Evolutionary conservation across 2,888 invertebrate species (phyloP).

Genomic region (Xiphydria camelus): DNA sequence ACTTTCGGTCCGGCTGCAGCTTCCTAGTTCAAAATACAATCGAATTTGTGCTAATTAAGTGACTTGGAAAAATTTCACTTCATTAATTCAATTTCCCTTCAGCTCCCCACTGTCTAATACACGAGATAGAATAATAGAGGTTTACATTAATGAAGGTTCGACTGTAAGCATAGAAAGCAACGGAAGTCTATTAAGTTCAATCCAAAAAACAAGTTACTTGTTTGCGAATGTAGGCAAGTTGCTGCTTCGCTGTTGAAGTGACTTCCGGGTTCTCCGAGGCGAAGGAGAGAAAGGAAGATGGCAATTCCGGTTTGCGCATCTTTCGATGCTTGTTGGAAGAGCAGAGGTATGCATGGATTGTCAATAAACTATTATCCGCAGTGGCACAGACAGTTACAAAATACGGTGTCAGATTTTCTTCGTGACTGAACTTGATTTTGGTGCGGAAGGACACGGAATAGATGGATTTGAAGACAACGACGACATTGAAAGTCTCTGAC

Average conservation of each 20-base stretch:
- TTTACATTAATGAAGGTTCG: too few species aligned
- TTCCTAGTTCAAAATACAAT: too few species aligned
- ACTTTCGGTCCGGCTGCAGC: too few species aligned
- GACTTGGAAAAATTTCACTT: too few species aligned
- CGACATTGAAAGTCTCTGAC: constrained; percentile 19
- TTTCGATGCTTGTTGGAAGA: constrained; percentile 2
- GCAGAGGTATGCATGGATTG: constrained; percentile 40
- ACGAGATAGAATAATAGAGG: too few species aligned
- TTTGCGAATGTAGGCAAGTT: constrained; percentile 2
- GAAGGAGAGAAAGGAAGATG: constrained; percentile 7
- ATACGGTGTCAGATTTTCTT: constrained; percentile 15
- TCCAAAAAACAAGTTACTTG: constrained; percentile 9
- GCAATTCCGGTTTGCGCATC: constrained; percentile 1
- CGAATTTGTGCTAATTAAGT: too few species aligned
- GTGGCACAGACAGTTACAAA: constrained; percentile 31
- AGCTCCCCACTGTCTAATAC: too few species aligned
- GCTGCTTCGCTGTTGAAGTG: constrained; percentile 14
- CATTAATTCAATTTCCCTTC: too few species aligned
- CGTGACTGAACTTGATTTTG: constrained; percentile 29
- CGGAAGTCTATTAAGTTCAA: too few species aligned
- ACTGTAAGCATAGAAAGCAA: too few species aligned
- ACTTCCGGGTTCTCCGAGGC: constrained; percentile 9
- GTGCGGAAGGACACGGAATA: constrained; percentile 29
- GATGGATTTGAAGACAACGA: constrained; percentile 24
- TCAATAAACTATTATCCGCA: constrained; percentile 48